A percentile compares a stretch with the other conserved stretches of the same genome.
These are phyloP conservation scores for Euura lappo DNA, from an alignment of 1,140 invertebrate genomes.

Conservation along the genomic window DNA sequence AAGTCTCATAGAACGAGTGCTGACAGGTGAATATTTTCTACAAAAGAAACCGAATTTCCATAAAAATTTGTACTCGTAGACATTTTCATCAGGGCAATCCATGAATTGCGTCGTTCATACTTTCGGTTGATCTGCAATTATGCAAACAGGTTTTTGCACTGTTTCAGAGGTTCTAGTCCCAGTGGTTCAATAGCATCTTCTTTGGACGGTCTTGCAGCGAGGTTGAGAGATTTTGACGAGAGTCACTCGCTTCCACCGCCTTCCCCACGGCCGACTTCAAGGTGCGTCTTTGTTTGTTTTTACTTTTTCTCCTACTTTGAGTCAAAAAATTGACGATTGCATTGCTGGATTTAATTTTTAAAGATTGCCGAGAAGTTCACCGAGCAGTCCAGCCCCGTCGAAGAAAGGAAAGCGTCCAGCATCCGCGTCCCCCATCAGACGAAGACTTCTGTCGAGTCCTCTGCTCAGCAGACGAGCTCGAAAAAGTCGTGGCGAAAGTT, in stretches of 20 bases:
- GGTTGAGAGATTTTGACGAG: slow-evolving; percentile 55
- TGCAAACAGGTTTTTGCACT: neutral
- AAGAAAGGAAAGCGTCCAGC: slow-evolving; percentile 77
- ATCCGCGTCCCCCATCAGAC: slow-evolving; percentile 78
- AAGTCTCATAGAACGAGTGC: too few species aligned
- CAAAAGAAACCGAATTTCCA: too few species aligned
- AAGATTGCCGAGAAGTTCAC: slow-evolving; percentile 72
- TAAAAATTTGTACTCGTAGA: too few species aligned
- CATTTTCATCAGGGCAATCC: too few species aligned
- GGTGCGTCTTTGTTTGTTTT: slow-evolving; percentile 29
- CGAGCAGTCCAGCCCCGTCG: slow-evolving; percentile 73
- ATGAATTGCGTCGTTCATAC: too few species aligned
- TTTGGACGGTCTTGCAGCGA: slow-evolving; percentile 51
- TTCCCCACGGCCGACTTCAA: slow-evolving; percentile 53
- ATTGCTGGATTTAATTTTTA: neutral
- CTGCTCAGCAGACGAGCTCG: slow-evolving; percentile 76
- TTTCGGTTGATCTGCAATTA: too few species aligned
- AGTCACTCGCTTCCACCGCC: slow-evolving; percentile 54
- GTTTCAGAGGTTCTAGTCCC: slow-evolving; percentile 46
- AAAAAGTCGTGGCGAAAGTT: slow-evolving; percentile 82
- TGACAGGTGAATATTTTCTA: too few species aligned
- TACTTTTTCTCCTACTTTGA: neutral
- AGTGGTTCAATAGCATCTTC: slow-evolving; percentile 54
- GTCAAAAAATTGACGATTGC: too few species aligned
- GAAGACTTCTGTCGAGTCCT: slow-evolving; percentile 79